Percentiles rank a stretch among this genome's conserved stretches.
These are phyloP conservation scores for Hylomyscus alleni DNA, from an alignment of 2,797 vertebrate species.

Conservation along the genomic window DNA sequence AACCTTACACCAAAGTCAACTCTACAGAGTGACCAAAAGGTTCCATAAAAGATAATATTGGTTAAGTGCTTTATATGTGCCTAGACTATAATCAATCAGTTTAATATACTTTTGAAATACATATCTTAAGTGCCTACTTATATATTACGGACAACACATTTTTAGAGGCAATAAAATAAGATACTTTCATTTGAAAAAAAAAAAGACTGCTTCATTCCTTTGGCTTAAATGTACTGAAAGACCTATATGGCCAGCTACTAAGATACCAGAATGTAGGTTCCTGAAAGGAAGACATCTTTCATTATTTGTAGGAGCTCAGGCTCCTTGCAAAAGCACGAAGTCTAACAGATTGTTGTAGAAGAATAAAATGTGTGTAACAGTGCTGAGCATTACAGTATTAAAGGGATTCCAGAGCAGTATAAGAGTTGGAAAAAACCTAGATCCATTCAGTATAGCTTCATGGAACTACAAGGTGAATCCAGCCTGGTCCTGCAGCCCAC, in stretches of 20 bases:
- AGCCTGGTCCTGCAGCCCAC: not conserved
- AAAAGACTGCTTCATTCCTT: constrained; percentile 46
- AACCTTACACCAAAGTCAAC: constrained; percentile 41
- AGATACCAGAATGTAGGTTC: not conserved
- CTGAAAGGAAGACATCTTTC: not conserved
- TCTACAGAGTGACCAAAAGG: constrained; percentile 15
- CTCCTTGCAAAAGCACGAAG: constrained; percentile 38
- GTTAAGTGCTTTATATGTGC: constrained; percentile 40
- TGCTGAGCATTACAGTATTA: constrained; percentile 5
- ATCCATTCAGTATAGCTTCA: constrained; percentile 22
- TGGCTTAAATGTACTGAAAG: not conserved
- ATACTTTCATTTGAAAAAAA: constrained; percentile 45
- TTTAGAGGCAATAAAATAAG: constrained; percentile 9
- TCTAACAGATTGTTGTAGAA: constrained; percentile 7
- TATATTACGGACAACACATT: constrained; percentile 38
- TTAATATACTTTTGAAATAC: constrained; percentile 46
- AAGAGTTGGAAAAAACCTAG: constrained; percentile 3
- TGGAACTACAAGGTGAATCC: not conserved
- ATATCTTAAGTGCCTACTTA: constrained; percentile 42
- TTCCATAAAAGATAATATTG: not conserved
- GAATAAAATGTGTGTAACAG: constrained; percentile 13
- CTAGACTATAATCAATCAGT: constrained; percentile 49
- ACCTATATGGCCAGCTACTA: constrained; percentile 34
- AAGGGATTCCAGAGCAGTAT: not conserved
- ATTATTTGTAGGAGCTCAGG: constrained; percentile 34